These are phyloP conservation scores for Drosophila repleta DNA, from an alignment of 1,140 invertebrate species.

Conservation along the genomic window DNA sequence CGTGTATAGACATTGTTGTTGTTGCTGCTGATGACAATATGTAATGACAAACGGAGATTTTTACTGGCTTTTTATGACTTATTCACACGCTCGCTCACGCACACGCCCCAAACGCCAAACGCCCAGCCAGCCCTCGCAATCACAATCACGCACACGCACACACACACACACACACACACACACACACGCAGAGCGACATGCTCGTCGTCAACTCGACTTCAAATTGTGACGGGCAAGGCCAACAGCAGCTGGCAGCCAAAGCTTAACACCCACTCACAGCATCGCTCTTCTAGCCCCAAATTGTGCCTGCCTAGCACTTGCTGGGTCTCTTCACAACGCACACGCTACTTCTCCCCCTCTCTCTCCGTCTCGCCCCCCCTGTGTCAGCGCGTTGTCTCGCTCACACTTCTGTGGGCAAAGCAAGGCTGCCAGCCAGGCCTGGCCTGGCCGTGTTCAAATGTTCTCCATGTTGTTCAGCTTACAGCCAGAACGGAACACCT, in stretches of 20 bases:
- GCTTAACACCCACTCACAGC: background rate
- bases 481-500: slow-evolving; percentile 18
- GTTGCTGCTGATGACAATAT: slow-evolving; percentile 47
- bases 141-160: slow-evolving; percentile 11
- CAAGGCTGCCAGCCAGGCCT: background rate
- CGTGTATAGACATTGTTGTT: slow-evolving; percentile 2
- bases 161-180: slow-evolving; percentile 12
- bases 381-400: background rate
- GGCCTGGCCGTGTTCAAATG: slow-evolving; percentile 14
- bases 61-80: slow-evolving; percentile 63
- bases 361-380: background rate
- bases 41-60: slow-evolving; percentile 69
- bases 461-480: slow-evolving; percentile 18
- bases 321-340: slow-evolving; percentile 11
- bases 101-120: slow-evolving; percentile 2
- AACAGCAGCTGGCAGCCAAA: slow-evolving; percentile 31
- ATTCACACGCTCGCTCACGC: slow-evolving; percentile 41
- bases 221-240: slow-evolving; percentile 59
- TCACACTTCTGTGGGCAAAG: background rate
- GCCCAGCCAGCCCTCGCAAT: background rate
- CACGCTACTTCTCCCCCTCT: background rate
- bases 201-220: slow-evolving; percentile 51
- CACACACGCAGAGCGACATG: background rate
- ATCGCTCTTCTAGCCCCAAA: background rate
- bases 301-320: slow-evolving; percentile 21